These are phyloP conservation scores for Varroa destructor DNA, from an alignment of 1,140 invertebrate species.

Conservation along the genomic window DNA sequence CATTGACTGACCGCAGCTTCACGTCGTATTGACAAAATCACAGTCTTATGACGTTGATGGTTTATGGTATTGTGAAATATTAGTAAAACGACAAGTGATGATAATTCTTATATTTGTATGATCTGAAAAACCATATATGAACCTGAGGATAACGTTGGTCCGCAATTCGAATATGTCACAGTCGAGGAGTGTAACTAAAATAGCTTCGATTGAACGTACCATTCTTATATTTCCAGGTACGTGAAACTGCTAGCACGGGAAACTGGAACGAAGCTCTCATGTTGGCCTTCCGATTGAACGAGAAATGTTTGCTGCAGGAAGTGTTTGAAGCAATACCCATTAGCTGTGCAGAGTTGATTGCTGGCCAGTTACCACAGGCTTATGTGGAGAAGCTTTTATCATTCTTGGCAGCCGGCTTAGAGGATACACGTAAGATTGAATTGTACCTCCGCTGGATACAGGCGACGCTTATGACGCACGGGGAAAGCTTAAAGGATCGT, in stretches of 20 bases:
- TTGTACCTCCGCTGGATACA: conserved; percentile 72
- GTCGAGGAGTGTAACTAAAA: too few species aligned
- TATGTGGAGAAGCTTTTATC: conserved; percentile 60
- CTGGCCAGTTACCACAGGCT: conserved; percentile 52
- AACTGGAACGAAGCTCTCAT: conserved; percentile 62
- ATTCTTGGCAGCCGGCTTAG: conserved; percentile 55
- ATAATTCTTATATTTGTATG: too few species aligned
- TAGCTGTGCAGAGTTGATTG: conserved; percentile 57
- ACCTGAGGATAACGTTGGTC: too few species aligned
- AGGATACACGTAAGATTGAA: conserved; percentile 64
- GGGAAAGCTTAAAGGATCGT: conserved; percentile 45
- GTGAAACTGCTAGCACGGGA: conserved; percentile 48
- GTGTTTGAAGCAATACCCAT: conserved; percentile 69
- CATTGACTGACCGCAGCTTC: too few species aligned
- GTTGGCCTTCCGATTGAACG: conserved; percentile 73
- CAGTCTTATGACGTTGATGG: too few species aligned
- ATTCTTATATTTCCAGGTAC: conserved; percentile 41
- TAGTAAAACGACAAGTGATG: too few species aligned
- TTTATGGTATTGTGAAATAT: too few species aligned
- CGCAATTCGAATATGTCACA: too few species aligned
- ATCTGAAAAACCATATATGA: too few species aligned
- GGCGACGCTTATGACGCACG: conserved; percentile 50
- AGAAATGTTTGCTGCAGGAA: conserved; percentile 58
- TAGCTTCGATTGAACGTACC: too few species aligned
- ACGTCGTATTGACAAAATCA: too few species aligned